These are phyloP conservation scores for Ophion ellenae DNA, from an alignment of 2,888 invertebrate species.

Conservation along the genomic window DNA sequence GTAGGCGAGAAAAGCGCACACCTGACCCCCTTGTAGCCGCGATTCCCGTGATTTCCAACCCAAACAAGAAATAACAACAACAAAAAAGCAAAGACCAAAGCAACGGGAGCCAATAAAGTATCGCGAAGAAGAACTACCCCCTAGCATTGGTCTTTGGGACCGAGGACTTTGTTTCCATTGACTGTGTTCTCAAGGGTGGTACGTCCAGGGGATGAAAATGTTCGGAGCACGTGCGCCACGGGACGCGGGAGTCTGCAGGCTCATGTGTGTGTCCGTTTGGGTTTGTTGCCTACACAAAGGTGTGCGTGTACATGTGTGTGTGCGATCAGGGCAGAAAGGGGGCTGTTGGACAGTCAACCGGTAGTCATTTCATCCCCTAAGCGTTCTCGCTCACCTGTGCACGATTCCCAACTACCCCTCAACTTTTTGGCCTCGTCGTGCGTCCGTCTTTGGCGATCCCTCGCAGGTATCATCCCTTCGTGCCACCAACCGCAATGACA, in stretches of 20 bases:
- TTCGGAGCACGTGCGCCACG: not conserved
- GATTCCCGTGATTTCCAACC: not conserved
- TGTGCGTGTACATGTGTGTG: no score
- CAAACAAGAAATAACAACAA: not conserved
- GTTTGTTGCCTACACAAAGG: no score
- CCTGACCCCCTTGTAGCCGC: not conserved
- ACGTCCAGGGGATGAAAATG: not conserved
- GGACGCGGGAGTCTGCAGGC: not conserved
- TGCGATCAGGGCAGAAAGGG: not conserved
- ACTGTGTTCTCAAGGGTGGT: not conserved
- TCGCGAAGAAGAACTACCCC: not conserved
- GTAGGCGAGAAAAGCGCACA: constrained; percentile 24
- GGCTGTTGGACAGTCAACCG: constrained; percentile 16
- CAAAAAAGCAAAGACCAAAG: not conserved
- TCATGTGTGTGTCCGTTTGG: not conserved
- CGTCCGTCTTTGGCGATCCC: constrained; percentile 9
- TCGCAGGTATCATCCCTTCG: constrained; percentile 34
- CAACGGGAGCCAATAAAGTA: not conserved
- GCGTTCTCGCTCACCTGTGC: constrained; percentile 52
- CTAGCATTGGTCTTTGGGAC: not conserved
- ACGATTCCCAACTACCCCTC: constrained; percentile 29
- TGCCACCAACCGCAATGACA: constrained; percentile 20
- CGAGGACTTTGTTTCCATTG: not conserved
- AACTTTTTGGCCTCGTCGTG: constrained; percentile 1
- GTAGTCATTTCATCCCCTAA: constrained; percentile 15